Base-by-base conservation (phyloP, 1,140 invertebrate genomes). In the Bombus superbus region DNA sequence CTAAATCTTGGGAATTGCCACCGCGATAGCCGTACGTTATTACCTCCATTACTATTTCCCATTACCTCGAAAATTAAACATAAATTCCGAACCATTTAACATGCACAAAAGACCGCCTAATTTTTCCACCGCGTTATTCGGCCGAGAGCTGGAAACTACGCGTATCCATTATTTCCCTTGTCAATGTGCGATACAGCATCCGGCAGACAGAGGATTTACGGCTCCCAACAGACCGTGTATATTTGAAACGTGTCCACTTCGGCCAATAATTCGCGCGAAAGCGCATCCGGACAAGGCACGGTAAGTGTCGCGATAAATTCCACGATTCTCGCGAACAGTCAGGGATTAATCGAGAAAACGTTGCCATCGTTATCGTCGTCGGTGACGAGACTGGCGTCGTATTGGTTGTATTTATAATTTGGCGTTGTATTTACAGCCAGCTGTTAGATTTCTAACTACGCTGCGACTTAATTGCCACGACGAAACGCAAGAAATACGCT, bases 241-340 rank as follows among this genome's bases (percentile, higher is more conserved):
- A 57, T 75, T 75, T 44, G 44, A 75, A 75, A 75, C 73, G 73
- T 53, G 73, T 74, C 73, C 73, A 75, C 44, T 75, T 75, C 73
- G 47, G 73, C 73, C 47, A 57, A 75, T 75, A 75, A 75, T 75
- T 75, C 73, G 32, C 47, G 73, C 47, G 73, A 75, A 75, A 57
- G 25, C 47, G 18, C 25, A 53, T 35, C 74, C 18, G 74, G 74
- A 53, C 73, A 75, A 44, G 44, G 73, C 32, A 42, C 73, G 74
- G 53, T 76, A 76, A 76, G 74, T 28, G 47, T 59, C 35, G 74
- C 74, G 74, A 64, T 66, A 79, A 64, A 79, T 66, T 79, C 62
- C n/a, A 42, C 40, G 62, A 47, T 47, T 35, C 42, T 47, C 62
- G 32, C 42, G 44, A 57, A 57, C 57, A 42, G 44, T 38, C 44